These are phyloP conservation scores for Homarus gammarus DNA, from an alignment of 2,888 invertebrate genomes.

Conservation along the genomic window DNA sequence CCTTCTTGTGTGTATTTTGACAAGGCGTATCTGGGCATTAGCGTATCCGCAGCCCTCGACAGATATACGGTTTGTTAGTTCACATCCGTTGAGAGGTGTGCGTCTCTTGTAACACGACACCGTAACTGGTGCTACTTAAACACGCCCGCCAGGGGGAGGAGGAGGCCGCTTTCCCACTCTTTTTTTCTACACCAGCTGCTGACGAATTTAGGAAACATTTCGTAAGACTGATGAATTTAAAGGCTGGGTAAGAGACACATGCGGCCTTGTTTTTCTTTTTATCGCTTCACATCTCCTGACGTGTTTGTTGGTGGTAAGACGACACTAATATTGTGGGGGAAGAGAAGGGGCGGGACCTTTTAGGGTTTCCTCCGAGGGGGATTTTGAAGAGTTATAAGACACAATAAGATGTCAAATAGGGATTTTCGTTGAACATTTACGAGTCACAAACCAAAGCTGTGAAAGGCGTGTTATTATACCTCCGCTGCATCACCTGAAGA, in stretches of 20 bases:
- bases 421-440: too few species aligned
- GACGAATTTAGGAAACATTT: not conserved
- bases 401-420: not conserved
- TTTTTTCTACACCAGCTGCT: constrained; percentile 1
- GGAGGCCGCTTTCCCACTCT: not conserved
- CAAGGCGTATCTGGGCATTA: constrained; percentile 51
- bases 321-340: constrained; percentile 8
- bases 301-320: constrained; percentile 6
- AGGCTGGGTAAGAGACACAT: constrained; percentile 15
- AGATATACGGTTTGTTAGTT: constrained; percentile 67
- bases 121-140: constrained; percentile 56
- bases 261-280: constrained; percentile 5
- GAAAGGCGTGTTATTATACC: too few species aligned
- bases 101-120: constrained; percentile 46
- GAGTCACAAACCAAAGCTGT: too few species aligned
- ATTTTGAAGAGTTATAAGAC: not conserved
- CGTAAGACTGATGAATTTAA: constrained; percentile 26
- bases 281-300: constrained; percentile 9
- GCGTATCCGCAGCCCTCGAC: constrained; percentile 49
- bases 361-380: constrained; percentile 21
- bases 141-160: constrained; percentile 13
- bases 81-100: constrained; percentile 59
- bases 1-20: constrained; percentile 50
- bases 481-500: too few species aligned
- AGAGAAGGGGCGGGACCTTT: constrained; percentile 18